Percentiles rank a stretch among this genome's conserved stretches.
phyloP scores from a whole-genome alignment of 2,888 invertebrate species.

The Megamerina dolium region DNA sequence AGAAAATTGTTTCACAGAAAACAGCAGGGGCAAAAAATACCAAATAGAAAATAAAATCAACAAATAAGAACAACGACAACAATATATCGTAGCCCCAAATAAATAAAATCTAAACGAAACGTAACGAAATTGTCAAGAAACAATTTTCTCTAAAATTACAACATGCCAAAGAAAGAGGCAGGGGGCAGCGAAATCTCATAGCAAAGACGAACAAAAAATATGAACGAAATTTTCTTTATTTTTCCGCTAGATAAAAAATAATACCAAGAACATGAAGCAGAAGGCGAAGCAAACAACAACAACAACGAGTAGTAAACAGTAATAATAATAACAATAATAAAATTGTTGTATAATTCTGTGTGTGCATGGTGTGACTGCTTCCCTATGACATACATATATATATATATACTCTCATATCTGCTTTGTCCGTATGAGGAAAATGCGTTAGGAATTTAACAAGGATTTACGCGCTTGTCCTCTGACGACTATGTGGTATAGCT shows the following conservation, averaged over 20 bases:
- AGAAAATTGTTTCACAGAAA: background rate
- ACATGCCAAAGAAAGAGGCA: too few species aligned
- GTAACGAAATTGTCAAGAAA: slow-evolving; percentile 8
- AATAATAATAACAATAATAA: background rate
- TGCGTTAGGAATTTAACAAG: slow-evolving; percentile 6
- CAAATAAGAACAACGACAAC: background rate
- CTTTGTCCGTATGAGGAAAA: too few species aligned
- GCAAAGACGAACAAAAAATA: background rate
- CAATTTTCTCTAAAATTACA: slow-evolving; percentile 11
- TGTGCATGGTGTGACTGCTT: too few species aligned
- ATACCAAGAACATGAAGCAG: background rate
- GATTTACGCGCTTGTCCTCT: slow-evolving; percentile 21
- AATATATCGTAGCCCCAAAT: too few species aligned
- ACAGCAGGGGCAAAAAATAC: background rate
- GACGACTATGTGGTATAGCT: too few species aligned
- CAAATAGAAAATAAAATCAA: background rate
- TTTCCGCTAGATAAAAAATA: background rate
- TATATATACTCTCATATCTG: too few species aligned
- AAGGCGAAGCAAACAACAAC: background rate
- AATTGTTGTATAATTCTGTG: too few species aligned
- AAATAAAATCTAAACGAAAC: too few species aligned
- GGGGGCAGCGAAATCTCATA: background rate
- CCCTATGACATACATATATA: too few species aligned
- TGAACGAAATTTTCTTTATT: background rate
- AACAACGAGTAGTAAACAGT: background rate